phyloP scores from a whole-genome alignment of 1,140 invertebrate species.

The Temnothorax curvispinosus region DNA sequence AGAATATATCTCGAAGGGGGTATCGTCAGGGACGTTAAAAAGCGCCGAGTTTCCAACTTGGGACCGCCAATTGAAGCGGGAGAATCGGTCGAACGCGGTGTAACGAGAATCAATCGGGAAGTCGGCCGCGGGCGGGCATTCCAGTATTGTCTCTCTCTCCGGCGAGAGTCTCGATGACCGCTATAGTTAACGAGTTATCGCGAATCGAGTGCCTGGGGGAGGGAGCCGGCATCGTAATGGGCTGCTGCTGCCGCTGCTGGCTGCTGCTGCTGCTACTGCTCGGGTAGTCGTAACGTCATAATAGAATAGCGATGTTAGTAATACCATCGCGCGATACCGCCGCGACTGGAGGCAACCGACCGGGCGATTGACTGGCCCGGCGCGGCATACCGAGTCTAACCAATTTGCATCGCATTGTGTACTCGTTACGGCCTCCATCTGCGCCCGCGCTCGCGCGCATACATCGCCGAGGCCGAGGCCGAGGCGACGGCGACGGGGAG shows the following conservation, averaged over 20 bases:
- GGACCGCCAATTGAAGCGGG: constrained; percentile 16
- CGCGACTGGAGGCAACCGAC: constrained; percentile 68
- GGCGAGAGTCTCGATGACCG: constrained; percentile 48
- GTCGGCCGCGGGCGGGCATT: constrained; percentile 23
- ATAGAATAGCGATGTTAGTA: constrained; percentile 86
- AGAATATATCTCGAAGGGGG: background rate
- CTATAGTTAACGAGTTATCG: constrained; percentile 63
- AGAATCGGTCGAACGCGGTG: constrained; percentile 9
- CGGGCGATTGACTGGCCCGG: constrained; percentile 71
- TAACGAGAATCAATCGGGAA: constrained; percentile 41
- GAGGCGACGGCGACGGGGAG: constrained; percentile 20
- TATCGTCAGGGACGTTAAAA: background rate
- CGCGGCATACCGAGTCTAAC: constrained; percentile 76
- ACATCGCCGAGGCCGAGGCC: constrained; percentile 56
- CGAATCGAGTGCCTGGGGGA: constrained; percentile 51
- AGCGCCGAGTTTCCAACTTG: background rate
- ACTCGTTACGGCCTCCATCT: constrained; percentile 81
- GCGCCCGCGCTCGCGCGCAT: constrained; percentile 44
- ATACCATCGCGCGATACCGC: constrained; percentile 79
- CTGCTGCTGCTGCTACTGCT: constrained; percentile 65
- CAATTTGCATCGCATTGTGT: constrained; percentile 85
- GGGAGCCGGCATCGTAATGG: constrained; percentile 62
- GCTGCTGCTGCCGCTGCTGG: constrained; percentile 41
- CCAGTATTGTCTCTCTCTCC: constrained; percentile 46
- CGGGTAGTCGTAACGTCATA: constrained; percentile 83